These are phyloP conservation scores for Sympetrum striolatum DNA, from an alignment of 2,888 invertebrate genomes.

Conservation along the genomic window DNA sequence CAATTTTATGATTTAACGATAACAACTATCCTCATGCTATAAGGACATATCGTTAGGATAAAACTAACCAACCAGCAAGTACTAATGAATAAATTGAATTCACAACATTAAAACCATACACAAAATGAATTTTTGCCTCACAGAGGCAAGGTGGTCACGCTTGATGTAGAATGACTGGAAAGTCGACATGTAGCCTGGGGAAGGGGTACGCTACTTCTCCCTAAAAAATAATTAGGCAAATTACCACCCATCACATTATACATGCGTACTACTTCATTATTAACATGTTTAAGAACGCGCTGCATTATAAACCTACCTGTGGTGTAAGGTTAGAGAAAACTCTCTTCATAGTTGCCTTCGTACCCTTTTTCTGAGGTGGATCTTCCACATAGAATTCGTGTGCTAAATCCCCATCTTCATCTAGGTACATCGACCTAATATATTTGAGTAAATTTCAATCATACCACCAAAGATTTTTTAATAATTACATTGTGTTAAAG, in stretches of 20 bases:
- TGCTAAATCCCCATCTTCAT: constrained; percentile 65
- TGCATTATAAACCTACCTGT: constrained; percentile 53
- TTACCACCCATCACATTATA: neutral
- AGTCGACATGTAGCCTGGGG: constrained; percentile 59
- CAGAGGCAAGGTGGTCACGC: constrained; percentile 28
- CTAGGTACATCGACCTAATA: constrained; percentile 63
- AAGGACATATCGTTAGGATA: no score
- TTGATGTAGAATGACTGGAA: constrained; percentile 59
- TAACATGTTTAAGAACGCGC: neutral
- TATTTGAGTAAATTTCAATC: neutral
- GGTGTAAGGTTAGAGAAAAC: constrained; percentile 56
- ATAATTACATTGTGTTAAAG: neutral
- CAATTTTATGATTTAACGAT: no score
- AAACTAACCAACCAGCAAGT: no score
- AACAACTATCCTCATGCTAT: no score
- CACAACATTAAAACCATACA: no score
- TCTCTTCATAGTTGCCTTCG: constrained; percentile 54
- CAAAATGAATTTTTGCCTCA: neutral
- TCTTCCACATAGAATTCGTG: constrained; percentile 65
- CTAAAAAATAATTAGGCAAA: constrained; percentile 48
- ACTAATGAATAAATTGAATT: no score
- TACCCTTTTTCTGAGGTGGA: constrained; percentile 52
- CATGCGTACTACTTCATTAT: neutral
- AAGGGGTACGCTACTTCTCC: constrained; percentile 58
- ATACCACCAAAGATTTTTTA: neutral